Conservation (phyloP, 2,888 invertebrate species). For the Bibio marci region DNA sequence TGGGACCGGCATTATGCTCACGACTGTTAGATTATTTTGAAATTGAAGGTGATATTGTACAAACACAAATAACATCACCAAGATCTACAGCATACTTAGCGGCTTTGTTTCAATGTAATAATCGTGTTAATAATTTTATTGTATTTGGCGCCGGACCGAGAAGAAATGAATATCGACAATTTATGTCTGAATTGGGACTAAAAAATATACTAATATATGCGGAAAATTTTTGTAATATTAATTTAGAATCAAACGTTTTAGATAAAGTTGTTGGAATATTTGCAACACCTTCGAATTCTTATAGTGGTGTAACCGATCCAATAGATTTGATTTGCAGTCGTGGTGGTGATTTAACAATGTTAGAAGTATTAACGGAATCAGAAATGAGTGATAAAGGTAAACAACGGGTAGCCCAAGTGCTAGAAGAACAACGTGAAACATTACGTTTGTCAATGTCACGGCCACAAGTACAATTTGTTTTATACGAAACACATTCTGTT, state of each 20-base stretch:
- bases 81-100: slow-evolving; percentile 65
- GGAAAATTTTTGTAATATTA: slow-evolving; percentile 33
- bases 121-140: slow-evolving; percentile 38
- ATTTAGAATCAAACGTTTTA: slow-evolving; percentile 33
- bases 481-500: slow-evolving; percentile 69
- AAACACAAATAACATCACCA: slow-evolving; percentile 65
- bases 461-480: slow-evolving; percentile 64
- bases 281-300: slow-evolving; percentile 67
- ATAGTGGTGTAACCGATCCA: slow-evolving; percentile 60
- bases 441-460: slow-evolving; percentile 56
- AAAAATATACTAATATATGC: slow-evolving; percentile 34
- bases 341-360: slow-evolving; percentile 58
- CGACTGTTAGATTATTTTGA: slow-evolving; percentile 42
- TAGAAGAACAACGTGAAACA: slow-evolving; percentile 60
- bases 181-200: slow-evolving; percentile 50
- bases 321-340: slow-evolving; percentile 66
- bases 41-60: slow-evolving; percentile 55
- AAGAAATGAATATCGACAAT: slow-evolving; percentile 41
- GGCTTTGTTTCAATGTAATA: slow-evolving; percentile 40
- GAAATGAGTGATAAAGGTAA: slow-evolving; percentile 43
- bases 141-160: slow-evolving; percentile 40
- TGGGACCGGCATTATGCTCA: slow-evolving; percentile 60
- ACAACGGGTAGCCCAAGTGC: slow-evolving; percentile 42
- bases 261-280: slow-evolving; percentile 44
- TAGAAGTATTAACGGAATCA: slow-evolving; percentile 55